Percentiles rank a stretch among this genome's conserved stretches.
These are phyloP conservation scores for Chydorus sphaericus DNA, from an alignment of 2,888 invertebrate species.

Conservation along the genomic window DNA sequence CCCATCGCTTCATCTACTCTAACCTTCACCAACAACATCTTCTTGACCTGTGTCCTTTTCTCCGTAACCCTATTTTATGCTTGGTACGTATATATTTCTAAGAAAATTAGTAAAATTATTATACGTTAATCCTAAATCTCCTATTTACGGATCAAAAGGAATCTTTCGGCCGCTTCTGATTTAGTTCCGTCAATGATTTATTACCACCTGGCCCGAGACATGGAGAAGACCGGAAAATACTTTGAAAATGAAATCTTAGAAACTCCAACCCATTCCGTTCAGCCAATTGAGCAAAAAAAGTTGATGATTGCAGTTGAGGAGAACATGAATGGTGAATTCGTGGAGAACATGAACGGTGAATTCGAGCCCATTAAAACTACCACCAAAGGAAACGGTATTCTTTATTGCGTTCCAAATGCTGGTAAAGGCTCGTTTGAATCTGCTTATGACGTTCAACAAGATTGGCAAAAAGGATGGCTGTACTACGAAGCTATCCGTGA, in stretches of 20 bases:
- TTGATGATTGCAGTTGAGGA: not conserved
- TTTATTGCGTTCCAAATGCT: too few species aligned
- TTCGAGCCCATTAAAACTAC: not conserved
- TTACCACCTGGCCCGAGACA: not conserved
- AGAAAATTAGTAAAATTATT: too few species aligned
- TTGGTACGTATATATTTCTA: too few species aligned
- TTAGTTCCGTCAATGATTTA: not conserved
- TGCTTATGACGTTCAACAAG: not conserved
- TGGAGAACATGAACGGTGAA: not conserved
- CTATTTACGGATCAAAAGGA: too few species aligned
- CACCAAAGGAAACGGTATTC: not conserved
- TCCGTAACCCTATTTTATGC: not conserved
- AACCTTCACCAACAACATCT: not conserved
- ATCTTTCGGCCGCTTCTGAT: slow-evolving; percentile 1
- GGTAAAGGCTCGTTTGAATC: too few species aligned
- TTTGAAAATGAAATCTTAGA: not conserved
- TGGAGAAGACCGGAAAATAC: not conserved
- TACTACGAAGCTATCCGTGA: not conserved
- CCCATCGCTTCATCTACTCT: not conserved
- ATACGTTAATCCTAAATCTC: too few species aligned
- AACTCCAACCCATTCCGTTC: not conserved
- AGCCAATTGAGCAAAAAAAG: too few species aligned
- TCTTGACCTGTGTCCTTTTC: not conserved
- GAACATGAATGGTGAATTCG: not conserved
- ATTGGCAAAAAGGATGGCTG: not conserved